A percentile compares a stretch with the other conserved stretches of the same genome.
phyloP scores from a whole-genome alignment of 2,888 invertebrate species.

The Macaria notata region DNA sequence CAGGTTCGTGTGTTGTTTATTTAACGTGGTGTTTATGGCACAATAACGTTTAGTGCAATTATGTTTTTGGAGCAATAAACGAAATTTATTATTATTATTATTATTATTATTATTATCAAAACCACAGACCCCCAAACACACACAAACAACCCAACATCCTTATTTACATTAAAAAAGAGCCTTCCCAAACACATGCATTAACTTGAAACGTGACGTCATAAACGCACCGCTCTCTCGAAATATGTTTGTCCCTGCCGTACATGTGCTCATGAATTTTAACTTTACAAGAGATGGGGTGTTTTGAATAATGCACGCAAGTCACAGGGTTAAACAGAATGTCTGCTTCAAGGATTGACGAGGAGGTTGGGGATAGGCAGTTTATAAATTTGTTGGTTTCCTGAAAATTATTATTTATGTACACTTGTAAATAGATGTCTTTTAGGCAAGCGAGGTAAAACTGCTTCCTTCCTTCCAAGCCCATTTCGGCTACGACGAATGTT shows the following conservation, averaged over 20 bases:
- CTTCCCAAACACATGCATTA: constrained; percentile 42
- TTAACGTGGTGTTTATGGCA: no score
- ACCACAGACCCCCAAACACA: constrained; percentile 1
- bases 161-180: constrained; percentile 44
- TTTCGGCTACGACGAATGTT: no score
- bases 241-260: constrained; percentile 48
- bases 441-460: no score
- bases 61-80: no score
- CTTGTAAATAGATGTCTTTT: no score
- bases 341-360: not conserved
- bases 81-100: no score
- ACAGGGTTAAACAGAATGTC: constrained; percentile 6
- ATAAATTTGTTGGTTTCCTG: no score
- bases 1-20: no score
- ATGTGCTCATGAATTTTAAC: constrained; percentile 73
- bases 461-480: no score
- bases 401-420: no score
- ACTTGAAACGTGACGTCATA: constrained; percentile 69
- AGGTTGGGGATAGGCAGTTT: no score
- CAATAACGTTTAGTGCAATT: no score
- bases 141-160: constrained; percentile 23
- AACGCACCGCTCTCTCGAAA: constrained; percentile 56
- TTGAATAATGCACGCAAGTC: constrained; percentile 55
- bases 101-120: not conserved
- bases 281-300: constrained; percentile 40